Base-by-base conservation (phyloP, 2,888 invertebrate species). In the Drosophila stalkeri region DNA sequence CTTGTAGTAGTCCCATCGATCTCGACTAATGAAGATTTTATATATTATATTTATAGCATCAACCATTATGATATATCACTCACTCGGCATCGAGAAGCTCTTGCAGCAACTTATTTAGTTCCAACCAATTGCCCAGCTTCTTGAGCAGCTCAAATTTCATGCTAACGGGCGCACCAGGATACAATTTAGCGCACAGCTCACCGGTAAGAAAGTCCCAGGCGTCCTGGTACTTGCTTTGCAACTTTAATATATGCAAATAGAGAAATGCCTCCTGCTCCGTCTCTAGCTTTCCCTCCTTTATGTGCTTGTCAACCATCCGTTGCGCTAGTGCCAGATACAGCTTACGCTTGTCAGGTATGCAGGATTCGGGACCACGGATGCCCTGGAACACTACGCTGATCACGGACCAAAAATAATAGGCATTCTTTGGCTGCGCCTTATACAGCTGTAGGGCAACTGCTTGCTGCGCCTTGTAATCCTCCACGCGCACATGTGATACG, bases 391-490 rank as follows among this genome's bases (percentile, higher is more conserved):
- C 96, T 82, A 98, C 96, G 92, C 99, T 99, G 97, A 99, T 99
- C 12, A 99, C 97, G 23, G 98, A 97, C 99, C 99, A 99, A 92
- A 98, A 99, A 92, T 98, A 99, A 92, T 99, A 99, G 0, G 98
- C 98, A 92, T 98, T 98, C 92, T 99, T 99, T 3, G 97, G 97
- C 88, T 96, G 96, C 64, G 97, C 94, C 94, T 98, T 99, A 93
- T 98, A 99, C 41, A 99, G 94, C 14, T 96, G 95, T 94, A 99
- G 95, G 0, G 99, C 99, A 0, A 97, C 96, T 75, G 96, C 95
- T 91, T 99, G 98, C 92, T 99, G 99, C 11, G 97, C 95, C 91
- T 97, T 97, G 91, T 96, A 98, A 93, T 99, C 97, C 2, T 96
- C 96, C 3, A 98, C 94, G 37, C 99, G 95, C 6, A 99, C 99